Conservation (phyloP, 2,113 vertebrate genomes). For the Heterotis niloticus region DNA sequence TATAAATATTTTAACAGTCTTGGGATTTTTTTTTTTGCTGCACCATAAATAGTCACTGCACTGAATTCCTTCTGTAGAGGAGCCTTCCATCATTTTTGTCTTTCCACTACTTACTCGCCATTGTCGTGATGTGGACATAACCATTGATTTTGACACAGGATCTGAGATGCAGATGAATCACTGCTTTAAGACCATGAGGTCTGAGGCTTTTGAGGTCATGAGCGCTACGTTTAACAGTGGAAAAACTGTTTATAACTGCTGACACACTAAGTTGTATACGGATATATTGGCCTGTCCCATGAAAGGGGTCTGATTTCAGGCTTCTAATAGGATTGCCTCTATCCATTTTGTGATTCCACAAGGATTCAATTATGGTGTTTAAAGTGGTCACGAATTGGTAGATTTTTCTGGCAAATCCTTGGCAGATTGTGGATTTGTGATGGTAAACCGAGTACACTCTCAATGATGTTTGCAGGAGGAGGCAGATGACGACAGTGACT, state of each 20-base stretch:
- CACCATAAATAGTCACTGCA: no score
- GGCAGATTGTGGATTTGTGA: neutral
- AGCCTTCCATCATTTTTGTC: no score
- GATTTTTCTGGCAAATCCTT: neutral
- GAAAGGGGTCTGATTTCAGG: neutral
- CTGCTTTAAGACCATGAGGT: no score
- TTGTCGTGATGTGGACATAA: no score
- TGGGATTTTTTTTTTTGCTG: no score
- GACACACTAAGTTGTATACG: neutral
- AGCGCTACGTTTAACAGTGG: neutral
- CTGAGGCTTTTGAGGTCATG: neutral
- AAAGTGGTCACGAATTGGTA: neutral
- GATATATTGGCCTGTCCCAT: neutral
- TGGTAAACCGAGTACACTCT: neutral
- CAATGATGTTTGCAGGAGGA: constrained; percentile 61
- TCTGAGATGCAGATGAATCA: no score
- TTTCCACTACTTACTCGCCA: no score
- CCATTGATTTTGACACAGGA: no score
- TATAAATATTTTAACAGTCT: no score
- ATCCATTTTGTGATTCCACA: neutral
- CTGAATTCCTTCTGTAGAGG: no score
- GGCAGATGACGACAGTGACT: constrained; percentile 80
- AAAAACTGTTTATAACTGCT: neutral
- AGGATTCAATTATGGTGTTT: neutral
- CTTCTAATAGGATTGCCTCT: neutral